Percentiles rank a stretch among this genome's conserved stretches.
Conservation (phyloP, 2,888 invertebrate species). For the Acleris sparsana region DNA sequence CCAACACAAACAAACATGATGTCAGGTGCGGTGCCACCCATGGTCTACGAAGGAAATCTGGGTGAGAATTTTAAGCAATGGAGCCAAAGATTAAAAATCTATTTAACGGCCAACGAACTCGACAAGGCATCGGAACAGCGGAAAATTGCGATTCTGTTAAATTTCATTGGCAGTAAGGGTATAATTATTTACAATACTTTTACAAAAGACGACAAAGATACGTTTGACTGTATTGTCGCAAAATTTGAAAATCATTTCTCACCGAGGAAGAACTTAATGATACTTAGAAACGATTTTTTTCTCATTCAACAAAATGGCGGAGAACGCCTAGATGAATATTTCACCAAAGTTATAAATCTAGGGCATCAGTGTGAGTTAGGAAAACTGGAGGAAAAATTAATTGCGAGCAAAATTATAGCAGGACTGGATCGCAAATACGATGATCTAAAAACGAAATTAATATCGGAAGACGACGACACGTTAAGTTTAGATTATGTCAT, state of each 20-base stretch:
- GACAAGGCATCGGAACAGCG: neutral
- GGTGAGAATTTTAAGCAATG: neutral
- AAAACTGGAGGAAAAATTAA: neutral
- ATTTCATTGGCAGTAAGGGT: neutral
- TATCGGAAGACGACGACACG: neutral
- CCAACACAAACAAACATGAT: too few relatives aligned
- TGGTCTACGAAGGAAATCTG: too few relatives aligned
- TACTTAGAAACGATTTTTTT: slow-evolving; percentile 6
- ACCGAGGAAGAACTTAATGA: slow-evolving; percentile 6
- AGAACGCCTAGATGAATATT: slow-evolving; percentile 10
- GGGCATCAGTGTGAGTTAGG: slow-evolving; percentile 2
- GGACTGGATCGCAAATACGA: slow-evolving; percentile 3
- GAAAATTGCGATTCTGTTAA: neutral
- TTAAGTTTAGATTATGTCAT: slow-evolving; percentile 1
- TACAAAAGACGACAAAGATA: neutral
- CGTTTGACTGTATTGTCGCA: neutral
- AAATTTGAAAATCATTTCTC: slow-evolving; percentile 5
- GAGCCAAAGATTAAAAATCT: neutral
- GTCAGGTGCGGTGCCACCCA: too few relatives aligned
- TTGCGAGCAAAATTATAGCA: slow-evolving; percentile 4
- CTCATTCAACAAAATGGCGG: slow-evolving; percentile 7
- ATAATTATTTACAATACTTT: too few relatives aligned
- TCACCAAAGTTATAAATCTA: slow-evolving; percentile 12
- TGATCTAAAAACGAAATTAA: slow-evolving; percentile 1
- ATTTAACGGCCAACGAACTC: slow-evolving; percentile 1